These are phyloP conservation scores for Kryphioiulus occultus DNA, from an alignment of 2,888 invertebrate genomes.

Conservation along the genomic window DNA sequence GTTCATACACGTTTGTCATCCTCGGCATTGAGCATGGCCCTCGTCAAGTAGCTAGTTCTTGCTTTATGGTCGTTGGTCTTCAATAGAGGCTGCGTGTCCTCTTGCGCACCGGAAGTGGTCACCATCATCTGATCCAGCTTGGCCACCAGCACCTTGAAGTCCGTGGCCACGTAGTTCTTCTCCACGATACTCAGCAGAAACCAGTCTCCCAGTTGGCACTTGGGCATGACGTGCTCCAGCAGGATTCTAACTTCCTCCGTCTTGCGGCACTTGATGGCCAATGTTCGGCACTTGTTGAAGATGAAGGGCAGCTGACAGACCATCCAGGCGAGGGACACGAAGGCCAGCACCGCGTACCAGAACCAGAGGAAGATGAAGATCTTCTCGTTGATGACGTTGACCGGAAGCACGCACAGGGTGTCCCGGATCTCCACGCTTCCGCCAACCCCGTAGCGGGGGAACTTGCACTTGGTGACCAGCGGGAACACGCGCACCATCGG, in stretches of 20 bases:
- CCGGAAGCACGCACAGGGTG: slow-evolving; percentile 59
- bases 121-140: not conserved
- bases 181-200: slow-evolving; percentile 54
- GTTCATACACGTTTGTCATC: not conserved
- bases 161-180: slow-evolving; percentile 51
- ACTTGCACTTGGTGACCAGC: slow-evolving; percentile 59
- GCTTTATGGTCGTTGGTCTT: not conserved
- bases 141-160: slow-evolving; percentile 10
- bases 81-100: not conserved
- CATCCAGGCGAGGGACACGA: not conserved
- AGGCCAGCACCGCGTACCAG: slow-evolving; percentile 56
- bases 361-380: slow-evolving; percentile 57
- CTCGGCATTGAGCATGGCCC: not conserved
- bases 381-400: slow-evolving; percentile 60
- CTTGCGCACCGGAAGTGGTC: not conserved
- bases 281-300: not conserved
- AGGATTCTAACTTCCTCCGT: slow-evolving; percentile 51
- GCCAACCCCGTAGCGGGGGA: slow-evolving; percentile 58
- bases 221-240: slow-evolving; percentile 50
- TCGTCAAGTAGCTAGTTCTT: not conserved
- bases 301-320: slow-evolving; percentile 6
- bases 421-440: slow-evolving; percentile 59
- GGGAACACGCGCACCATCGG: slow-evolving; percentile 59
- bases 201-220: slow-evolving; percentile 55
- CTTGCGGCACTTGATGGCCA: not conserved